Evolutionary conservation across 2,113 vertebrate genomes (phyloP), one percentile per base, ranked within the genome.

Genomic region (Motacilla alba): DNA sequence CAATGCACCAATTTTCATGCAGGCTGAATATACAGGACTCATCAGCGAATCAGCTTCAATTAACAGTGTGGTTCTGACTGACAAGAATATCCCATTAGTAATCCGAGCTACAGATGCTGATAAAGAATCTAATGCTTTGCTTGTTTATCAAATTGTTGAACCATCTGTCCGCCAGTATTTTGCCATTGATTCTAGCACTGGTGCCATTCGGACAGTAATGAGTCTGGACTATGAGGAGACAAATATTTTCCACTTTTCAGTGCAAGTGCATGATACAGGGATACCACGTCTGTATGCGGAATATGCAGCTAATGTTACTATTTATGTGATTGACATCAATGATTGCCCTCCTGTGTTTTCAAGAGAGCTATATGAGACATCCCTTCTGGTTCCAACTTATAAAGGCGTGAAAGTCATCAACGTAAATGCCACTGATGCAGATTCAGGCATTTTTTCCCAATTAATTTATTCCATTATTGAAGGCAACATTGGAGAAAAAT

Each of bases 401-500:
- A 99, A 96, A 98, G 99, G 98, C 2, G 99, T 99, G 30, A 98
- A 98, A 94, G 98, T 99, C 67, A 97, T 99, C 90, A 96, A 94
- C 0, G 88, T 99, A 49, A 99, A 99, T 64, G 99, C 99, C 15
- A 98, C 98, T 20, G 99, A 99, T 96, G 98, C 98, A 1, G 99
- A 99, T 95, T 99, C 99, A 11, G 97, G 97, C 28, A 93, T 98
- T 9, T 99, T 99, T 95, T 98, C 99, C 22, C 98, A 98, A 89
- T 96, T 99, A 22, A 97, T 99, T 60, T 99, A 99, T 96, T 99
- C 99, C 64, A 99, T 99, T 90, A 98, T 98, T 3, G 99, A 99
- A 90, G 99, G 99, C 66, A 99, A 99, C 89, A 99, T 99, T 24
- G 99, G 99, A 47, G 99, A 99, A 86, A 99, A 99, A 97, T 99